Conservation (phyloP, 2,888 invertebrate species). For the Isoperla grammatica region DNA sequence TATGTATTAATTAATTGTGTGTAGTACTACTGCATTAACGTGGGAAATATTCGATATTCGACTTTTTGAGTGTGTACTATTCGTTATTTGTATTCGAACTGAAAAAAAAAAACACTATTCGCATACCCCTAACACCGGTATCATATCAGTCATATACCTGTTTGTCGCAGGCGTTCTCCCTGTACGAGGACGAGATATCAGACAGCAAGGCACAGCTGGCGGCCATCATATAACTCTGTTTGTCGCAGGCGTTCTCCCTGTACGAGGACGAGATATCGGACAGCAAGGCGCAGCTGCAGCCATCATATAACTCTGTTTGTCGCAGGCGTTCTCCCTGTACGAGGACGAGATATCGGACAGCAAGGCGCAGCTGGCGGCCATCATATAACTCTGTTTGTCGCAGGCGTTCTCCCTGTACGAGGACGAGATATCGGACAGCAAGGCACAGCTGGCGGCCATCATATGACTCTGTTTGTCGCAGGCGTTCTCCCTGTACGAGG, state of each 20-base stretch:
- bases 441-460: constrained; percentile 93
- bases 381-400: too few relatives aligned
- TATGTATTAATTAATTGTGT: too few relatives aligned
- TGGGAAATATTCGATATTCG: too few relatives aligned
- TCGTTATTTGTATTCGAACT: too few relatives aligned
- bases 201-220: constrained; percentile 96
- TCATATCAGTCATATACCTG: too few relatives aligned
- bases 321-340: constrained; percentile 88
- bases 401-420: constrained; percentile 95
- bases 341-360: constrained; percentile 98
- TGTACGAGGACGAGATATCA: constrained; percentile 98
- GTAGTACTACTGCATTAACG: too few relatives aligned
- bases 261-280: constrained; percentile 99
- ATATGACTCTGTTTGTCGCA: too few relatives aligned
- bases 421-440: constrained; percentile 96
- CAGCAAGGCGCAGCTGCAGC: constrained; percentile 93
- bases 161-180: constrained; percentile 80
- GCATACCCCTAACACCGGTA: too few relatives aligned
- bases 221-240: too few relatives aligned
- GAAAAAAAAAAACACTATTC: too few relatives aligned
- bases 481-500: constrained; percentile 96
- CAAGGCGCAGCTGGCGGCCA: constrained; percentile 92
- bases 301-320: too few relatives aligned
- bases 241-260: constrained; percentile 77
- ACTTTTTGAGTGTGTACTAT: too few relatives aligned